Evolutionary conservation across 2,888 invertebrate species (phyloP).

Genomic region (Cataglyphis livida): DNA sequence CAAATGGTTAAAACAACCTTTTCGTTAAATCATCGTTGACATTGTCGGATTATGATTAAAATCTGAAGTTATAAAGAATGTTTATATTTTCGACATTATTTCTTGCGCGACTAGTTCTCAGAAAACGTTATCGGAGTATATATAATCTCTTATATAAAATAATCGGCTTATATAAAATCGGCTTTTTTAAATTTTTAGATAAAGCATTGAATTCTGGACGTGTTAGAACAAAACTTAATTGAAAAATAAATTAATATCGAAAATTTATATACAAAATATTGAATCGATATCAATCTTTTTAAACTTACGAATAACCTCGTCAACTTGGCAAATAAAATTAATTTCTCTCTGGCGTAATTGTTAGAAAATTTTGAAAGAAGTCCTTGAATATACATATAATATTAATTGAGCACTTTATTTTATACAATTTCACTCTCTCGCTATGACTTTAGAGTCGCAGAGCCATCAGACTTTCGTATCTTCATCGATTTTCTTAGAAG

Average conservation of each 20-base stretch:
- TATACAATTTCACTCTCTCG: conserved; percentile 15
- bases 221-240: background rate
- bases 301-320: too few relatives aligned
- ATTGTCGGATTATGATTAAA: background rate
- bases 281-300: background rate
- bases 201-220: background rate
- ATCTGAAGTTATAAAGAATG: background rate
- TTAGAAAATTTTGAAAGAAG: background rate
- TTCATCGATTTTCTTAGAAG: conserved; percentile 1
- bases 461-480: background rate
- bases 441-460: background rate
- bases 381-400: background rate
- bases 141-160: background rate
- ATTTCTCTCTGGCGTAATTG: background rate
- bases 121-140: background rate
- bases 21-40: conserved; percentile 43
- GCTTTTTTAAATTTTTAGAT: background rate
- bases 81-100: background rate
- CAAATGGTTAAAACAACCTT: conserved; percentile 50
- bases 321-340: background rate
- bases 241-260: conserved; percentile 16
- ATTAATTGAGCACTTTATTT: conserved; percentile 6
- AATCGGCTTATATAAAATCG: too few relatives aligned
- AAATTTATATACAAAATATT: background rate
- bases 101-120: background rate